Evolutionary conservation across 2,888 invertebrate genomes (phyloP).

Genomic region (Heterodera filipjevi): DNA sequence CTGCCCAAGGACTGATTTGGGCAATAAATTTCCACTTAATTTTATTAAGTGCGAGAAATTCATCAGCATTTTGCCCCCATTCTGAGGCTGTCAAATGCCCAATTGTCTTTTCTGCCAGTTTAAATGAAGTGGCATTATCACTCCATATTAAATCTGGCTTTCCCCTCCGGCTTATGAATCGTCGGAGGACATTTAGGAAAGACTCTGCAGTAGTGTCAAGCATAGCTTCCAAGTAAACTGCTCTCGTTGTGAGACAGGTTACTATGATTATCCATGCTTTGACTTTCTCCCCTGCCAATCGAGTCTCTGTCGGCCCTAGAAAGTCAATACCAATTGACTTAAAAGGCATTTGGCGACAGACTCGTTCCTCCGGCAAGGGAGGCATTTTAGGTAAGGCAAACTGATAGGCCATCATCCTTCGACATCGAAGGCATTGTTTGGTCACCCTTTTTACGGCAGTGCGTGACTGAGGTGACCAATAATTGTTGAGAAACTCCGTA

Average conservation of each 20-base stretch:
- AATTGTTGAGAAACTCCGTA: neutral
- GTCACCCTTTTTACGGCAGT: neutral
- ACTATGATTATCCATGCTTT: constrained; percentile 21
- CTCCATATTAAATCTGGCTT: constrained; percentile 3
- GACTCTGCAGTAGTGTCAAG: neutral
- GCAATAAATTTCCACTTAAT: neutral
- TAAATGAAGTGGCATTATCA: constrained; percentile 62
- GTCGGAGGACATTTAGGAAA: neutral
- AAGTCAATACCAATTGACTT: constrained; percentile 42
- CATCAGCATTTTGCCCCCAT: neutral
- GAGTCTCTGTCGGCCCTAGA: constrained; percentile 22
- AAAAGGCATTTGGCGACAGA: constrained; percentile 36
- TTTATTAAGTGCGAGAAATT: neutral
- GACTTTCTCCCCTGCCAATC: neutral
- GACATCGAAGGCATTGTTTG: constrained; percentile 14
- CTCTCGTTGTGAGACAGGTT: constrained; percentile 16
- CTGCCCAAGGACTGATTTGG: constrained; percentile 17
- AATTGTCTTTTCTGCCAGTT: constrained; percentile 1
- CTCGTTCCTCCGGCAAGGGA: constrained; percentile 32
- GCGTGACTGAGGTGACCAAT: neutral
- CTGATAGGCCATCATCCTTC: neutral
- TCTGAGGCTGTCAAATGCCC: neutral
- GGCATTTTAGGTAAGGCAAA: constrained; percentile 31
- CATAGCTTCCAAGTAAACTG: constrained; percentile 17
- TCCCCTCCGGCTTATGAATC: neutral